These are phyloP conservation scores for Catocala nupta DNA, from an alignment of 2,888 invertebrate species.

Conservation along the genomic window DNA sequence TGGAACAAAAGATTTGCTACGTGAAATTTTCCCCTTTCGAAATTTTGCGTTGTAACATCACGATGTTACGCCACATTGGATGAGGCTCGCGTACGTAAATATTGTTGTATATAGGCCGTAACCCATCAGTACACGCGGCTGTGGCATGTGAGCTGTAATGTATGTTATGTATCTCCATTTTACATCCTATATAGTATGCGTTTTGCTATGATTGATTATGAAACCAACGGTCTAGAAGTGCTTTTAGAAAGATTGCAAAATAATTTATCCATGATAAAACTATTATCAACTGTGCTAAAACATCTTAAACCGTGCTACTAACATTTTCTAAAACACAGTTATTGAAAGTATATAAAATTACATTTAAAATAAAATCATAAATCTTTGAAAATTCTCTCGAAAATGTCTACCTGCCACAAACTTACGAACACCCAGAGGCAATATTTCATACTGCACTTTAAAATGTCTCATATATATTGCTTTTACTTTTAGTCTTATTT, in stretches of 20 bases:
- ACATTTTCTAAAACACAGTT: too few relatives aligned
- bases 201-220: too few relatives aligned
- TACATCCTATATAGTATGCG: neutral
- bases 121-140: slow-evolving; percentile 26
- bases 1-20: slow-evolving; percentile 39
- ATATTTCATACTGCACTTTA: slow-evolving; percentile 60
- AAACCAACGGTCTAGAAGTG: too few relatives aligned
- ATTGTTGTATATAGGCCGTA: slow-evolving; percentile 29
- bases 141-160: slow-evolving; percentile 20
- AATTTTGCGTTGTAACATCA: slow-evolving; percentile 22
- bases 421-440: slow-evolving; percentile 48
- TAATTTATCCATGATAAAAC: too few relatives aligned
- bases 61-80: slow-evolving; percentile 17
- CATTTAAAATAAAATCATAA: slow-evolving; percentile 13
- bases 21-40: slow-evolving; percentile 23
- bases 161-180: slow-evolving; percentile 26
- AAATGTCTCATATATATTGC: slow-evolving; percentile 42
- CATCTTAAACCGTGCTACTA: too few relatives aligned
- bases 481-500: slow-evolving; percentile 37
- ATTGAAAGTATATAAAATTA: neutral
- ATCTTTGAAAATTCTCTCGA: slow-evolving; percentile 17
- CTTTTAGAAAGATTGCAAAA: too few relatives aligned
- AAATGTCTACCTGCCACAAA: slow-evolving; percentile 37
- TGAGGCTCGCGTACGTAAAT: slow-evolving; percentile 28
- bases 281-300: too few relatives aligned